Evolutionary conservation across 2,888 invertebrate species (phyloP), one percentile per base, ranked within the genome.

Genomic region (Synergus japonicus): DNA sequence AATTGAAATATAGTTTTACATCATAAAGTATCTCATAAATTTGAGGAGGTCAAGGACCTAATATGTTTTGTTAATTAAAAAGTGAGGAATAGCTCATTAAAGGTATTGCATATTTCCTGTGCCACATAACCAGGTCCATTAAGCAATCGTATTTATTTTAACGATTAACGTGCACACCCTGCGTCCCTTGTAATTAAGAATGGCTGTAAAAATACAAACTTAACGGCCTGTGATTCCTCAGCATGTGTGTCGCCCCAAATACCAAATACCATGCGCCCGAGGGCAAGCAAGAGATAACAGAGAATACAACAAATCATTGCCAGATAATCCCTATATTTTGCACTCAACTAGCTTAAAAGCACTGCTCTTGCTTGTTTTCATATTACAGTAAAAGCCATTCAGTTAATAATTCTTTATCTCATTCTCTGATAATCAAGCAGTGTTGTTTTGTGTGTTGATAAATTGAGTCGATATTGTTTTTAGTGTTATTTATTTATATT

Each of bases 171-270:
- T 13, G 18, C 64, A 43, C 63, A 63, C 37, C 22, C 60, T 63
- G 64, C 41, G 76, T 67, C 76, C 65, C 58, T 65, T 65, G 64
- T 63, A 81, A 81, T 83, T 83, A 83, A 83, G 78, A 29, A 73
- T 15, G 76, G 60, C 63, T 63, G 69, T 79, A 82, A 85, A 85
- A 85, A 83, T 81, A 79, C 78, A 18, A 79, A 81, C 76, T 84
- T 82, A 85, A 85, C 84, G 83, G 81, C 43, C 83, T 82, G 83
- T 81, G 80, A 83, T 84, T 85, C 85, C 85, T 77, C 76, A 66
- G 37, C 78, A 73, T 44, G 76, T 78, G 65, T 80, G 76, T 54
- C 29, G 58, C 77, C 78, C 82, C 83, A 73, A 49, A 69, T 69
- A 8, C 13, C 46, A 49, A 69, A 49, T 49, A 69, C 46, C 29